phyloP scores from a whole-genome alignment of 53 echinoderm and acorn worm genomes.

The Arbacia lixula region DNA sequence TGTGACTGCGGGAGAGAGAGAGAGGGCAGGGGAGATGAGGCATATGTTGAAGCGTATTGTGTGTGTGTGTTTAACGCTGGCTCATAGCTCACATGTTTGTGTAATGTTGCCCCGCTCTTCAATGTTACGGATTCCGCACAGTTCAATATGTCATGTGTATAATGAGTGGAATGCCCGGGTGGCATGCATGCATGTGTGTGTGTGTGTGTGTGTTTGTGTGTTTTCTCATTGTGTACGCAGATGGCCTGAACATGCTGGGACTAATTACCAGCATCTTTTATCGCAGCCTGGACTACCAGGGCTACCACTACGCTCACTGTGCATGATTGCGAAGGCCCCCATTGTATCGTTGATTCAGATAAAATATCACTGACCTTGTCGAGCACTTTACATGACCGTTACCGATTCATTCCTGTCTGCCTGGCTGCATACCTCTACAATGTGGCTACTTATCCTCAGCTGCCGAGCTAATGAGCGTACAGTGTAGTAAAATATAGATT shows the following conservation, averaged over 20 bases:
- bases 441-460: too few species aligned
- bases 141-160: conserved; percentile 65
- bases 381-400: conserved; percentile 14
- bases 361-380: conserved; percentile 51
- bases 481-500: too few species aligned
- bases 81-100: conserved; percentile 58
- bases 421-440: too few species aligned
- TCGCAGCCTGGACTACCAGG: not conserved
- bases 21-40: conserved; percentile 3
- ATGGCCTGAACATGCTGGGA: conserved; percentile 42
- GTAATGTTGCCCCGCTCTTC: conserved; percentile 59
- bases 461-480: too few species aligned
- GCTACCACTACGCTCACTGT: not conserved
- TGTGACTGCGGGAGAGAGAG: not conserved
- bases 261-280: conserved; percentile 48
- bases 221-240: conserved; percentile 5
- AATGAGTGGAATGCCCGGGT: conserved; percentile 49
- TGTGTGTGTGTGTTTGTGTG: too few species aligned
- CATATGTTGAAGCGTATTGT: conserved; percentile 62
- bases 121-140: conserved; percentile 63
- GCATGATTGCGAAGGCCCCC: not conserved
- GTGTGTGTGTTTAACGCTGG: conserved; percentile 34
- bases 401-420: too few species aligned
- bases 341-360: conserved; percentile 12
- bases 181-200: conserved; percentile 42